A percentile compares a stretch with the other conserved stretches of the same genome.
These are phyloP conservation scores for Bellardia pandia DNA, from an alignment of 2,888 invertebrate genomes.

Conservation along the genomic window DNA sequence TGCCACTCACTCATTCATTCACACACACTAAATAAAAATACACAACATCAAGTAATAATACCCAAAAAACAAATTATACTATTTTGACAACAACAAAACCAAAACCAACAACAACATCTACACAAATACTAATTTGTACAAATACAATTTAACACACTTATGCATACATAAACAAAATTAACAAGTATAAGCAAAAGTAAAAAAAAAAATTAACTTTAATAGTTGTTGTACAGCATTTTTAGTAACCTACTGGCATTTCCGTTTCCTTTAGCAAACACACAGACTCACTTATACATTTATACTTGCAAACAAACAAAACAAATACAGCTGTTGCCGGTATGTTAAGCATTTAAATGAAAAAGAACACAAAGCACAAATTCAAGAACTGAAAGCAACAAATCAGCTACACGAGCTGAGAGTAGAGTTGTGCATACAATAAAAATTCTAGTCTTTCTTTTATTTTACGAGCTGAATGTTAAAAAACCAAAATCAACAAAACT, in stretches of 20 bases:
- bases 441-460: not conserved
- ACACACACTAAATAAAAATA: not conserved
- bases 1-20: slow-evolving; percentile 13
- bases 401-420: not conserved
- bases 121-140: slow-evolving; percentile 54
- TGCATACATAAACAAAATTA: slow-evolving; percentile 7
- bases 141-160: slow-evolving; percentile 43
- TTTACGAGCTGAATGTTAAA: slow-evolving; percentile 48
- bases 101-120: not conserved
- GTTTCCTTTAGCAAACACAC: slow-evolving; percentile 57
- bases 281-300: not conserved
- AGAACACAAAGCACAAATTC: not conserved
- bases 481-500: slow-evolving; percentile 61
- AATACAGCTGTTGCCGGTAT: slow-evolving; percentile 44
- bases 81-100: slow-evolving; percentile 1
- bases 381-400: slow-evolving; percentile 7
- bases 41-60: not conserved
- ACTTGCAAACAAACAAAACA: not conserved
- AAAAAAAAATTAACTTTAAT: slow-evolving; percentile 47
- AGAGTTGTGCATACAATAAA: not conserved
- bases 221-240: slow-evolving; percentile 52
- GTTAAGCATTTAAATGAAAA: not conserved
- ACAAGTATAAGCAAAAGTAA: slow-evolving; percentile 10
- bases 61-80: slow-evolving; percentile 2
- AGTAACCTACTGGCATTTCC: slow-evolving; percentile 66